Evolutionary conservation across 2,797 vertebrate genomes (phyloP).

Genomic region (Sciaenops ocellatus): DNA sequence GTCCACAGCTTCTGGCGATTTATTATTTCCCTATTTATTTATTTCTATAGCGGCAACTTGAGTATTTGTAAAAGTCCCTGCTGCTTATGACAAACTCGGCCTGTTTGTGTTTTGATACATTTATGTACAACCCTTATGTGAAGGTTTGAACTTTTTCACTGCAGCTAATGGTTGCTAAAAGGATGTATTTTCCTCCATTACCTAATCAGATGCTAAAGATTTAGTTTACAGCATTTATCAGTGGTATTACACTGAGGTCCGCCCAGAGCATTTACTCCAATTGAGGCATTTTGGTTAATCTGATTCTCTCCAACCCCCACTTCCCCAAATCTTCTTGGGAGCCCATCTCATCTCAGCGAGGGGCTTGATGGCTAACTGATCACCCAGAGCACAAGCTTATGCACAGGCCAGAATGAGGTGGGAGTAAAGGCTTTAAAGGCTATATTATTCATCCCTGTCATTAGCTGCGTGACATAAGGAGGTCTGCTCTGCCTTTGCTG

Average conservation of each 20-base stretch:
- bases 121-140: background rate
- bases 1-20: constrained; percentile 77
- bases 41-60: constrained; percentile 67
- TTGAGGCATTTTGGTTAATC: constrained; percentile 79
- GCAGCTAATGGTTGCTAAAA: constrained; percentile 47
- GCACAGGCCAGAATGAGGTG: constrained; percentile 62
- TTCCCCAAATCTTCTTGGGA: constrained; percentile 74
- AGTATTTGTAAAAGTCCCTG: constrained; percentile 63
- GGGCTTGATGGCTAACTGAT: constrained; percentile 67
- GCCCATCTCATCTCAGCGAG: constrained; percentile 70
- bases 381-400: constrained; percentile 63
- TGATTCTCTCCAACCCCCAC: constrained; percentile 62
- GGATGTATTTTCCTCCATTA: constrained; percentile 48
- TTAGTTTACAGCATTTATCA: constrained; percentile 69
- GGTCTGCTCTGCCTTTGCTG: constrained; percentile 53
- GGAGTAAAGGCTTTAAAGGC: constrained; percentile 68
- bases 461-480: constrained; percentile 69
- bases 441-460: constrained; percentile 71
- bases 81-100: constrained; percentile 36
- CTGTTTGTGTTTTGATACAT: constrained; percentile 33
- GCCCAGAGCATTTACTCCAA: constrained; percentile 63
- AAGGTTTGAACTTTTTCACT: constrained; percentile 20
- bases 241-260: constrained; percentile 64
- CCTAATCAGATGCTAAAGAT: constrained; percentile 70
- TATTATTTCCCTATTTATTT: constrained; percentile 76